Evolutionary conservation across 1,140 invertebrate species (phyloP).

Genomic region (Zaprionus lachaisei): DNA sequence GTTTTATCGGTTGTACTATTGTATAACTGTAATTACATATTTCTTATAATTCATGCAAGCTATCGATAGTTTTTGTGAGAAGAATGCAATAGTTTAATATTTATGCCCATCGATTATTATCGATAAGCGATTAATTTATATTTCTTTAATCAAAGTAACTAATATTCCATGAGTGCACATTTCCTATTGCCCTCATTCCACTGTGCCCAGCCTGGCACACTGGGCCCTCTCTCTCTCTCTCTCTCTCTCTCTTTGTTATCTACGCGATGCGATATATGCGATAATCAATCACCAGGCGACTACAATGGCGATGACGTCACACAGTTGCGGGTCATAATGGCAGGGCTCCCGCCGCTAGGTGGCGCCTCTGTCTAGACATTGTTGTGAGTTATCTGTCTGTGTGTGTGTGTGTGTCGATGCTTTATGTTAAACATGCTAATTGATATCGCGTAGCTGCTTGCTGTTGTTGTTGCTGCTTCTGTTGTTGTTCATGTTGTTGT

Average conservation of each 20-base stretch:
- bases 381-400: conserved; percentile 47
- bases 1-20: too few species aligned
- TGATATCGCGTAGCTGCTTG: conserved; percentile 65
- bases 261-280: conserved; percentile 47
- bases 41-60: background rate
- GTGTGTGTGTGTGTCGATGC: background rate
- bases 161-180: background rate
- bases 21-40: background rate
- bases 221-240: background rate
- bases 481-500: conserved; percentile 44
- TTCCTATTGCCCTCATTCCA: conserved; percentile 4
- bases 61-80: too few species aligned
- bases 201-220: conserved; percentile 17
- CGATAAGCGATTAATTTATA: background rate
- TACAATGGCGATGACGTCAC: conserved; percentile 34
- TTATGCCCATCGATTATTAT: background rate
- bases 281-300: conserved; percentile 65
- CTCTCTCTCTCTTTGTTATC: conserved; percentile 22
- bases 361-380: conserved; percentile 68
- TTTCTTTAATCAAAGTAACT: background rate
- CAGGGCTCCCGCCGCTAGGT: conserved; percentile 26
- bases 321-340: conserved; percentile 11
- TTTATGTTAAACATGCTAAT: conserved; percentile 67
- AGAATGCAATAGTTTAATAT: too few species aligned
- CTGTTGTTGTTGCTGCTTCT: conserved; percentile 19